Conservation (phyloP, 2,797 vertebrate genomes). For the Paramormyrops hopkinsi region DNA sequence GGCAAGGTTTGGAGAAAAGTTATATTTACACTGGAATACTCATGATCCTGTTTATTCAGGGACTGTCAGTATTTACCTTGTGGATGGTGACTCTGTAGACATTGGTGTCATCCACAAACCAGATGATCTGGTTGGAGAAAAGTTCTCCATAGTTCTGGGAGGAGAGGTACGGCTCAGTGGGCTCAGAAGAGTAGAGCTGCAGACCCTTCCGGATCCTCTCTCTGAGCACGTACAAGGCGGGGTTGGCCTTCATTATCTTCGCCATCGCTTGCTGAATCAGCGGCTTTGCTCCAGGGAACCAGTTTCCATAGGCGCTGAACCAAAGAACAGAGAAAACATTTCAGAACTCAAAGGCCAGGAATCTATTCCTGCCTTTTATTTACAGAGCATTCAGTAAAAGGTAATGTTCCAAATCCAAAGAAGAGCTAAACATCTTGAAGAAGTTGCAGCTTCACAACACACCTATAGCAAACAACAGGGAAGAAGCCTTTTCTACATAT, state of each 20-base stretch:
- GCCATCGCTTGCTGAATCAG: slow-evolving; percentile 99
- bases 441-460: not conserved
- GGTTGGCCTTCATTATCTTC: slow-evolving; percentile 99
- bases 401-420: not conserved
- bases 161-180: slow-evolving; percentile 96
- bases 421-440: not conserved
- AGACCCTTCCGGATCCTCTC: slow-evolving; percentile 96
- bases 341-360: not conserved
- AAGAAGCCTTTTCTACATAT: not conserved
- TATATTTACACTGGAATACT: not conserved
- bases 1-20: not conserved
- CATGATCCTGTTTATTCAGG: not conserved
- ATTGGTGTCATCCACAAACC: slow-evolving; percentile 99
- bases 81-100: slow-evolving; percentile 98
- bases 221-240: slow-evolving; percentile 90
- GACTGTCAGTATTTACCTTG: slow-evolving; percentile 67
- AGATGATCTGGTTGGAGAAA: slow-evolving; percentile 99
- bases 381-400: not conserved
- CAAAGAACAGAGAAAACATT: not conserved
- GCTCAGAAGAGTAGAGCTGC: slow-evolving; percentile 97
- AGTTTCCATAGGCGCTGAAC: slow-evolving; percentile 91
- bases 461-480: not conserved
- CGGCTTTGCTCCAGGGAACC: slow-evolving; percentile 98
- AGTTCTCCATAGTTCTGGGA: slow-evolving; percentile 99
- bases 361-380: not conserved